Evolutionary conservation across 1,140 invertebrate genomes (phyloP).

Genomic region (Vanessa tameamea): DNA sequence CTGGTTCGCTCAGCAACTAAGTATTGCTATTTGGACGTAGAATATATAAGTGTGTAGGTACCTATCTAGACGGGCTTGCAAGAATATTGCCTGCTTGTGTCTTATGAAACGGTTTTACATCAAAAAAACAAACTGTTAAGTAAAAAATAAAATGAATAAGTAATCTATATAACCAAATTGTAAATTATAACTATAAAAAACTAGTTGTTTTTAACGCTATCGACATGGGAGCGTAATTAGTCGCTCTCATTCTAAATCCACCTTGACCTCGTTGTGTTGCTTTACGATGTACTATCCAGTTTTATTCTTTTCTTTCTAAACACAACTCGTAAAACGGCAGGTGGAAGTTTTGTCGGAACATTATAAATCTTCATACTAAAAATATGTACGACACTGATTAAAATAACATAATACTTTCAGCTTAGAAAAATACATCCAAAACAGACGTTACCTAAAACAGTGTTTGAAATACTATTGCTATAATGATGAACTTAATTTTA

Average conservation of each 20-base stretch:
- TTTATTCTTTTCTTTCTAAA: slow-evolving; percentile 70
- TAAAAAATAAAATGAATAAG: neutral
- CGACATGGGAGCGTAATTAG: slow-evolving; percentile 62
- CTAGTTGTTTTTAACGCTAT: slow-evolving; percentile 25
- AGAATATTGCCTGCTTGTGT: too few relatives aligned
- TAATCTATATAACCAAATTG: neutral
- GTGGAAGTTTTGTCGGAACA: slow-evolving; percentile 45
- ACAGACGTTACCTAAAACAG: neutral
- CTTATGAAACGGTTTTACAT: too few relatives aligned
- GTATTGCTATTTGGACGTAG: too few relatives aligned
- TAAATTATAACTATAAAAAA: neutral
- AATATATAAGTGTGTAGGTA: too few relatives aligned
- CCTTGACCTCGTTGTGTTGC: slow-evolving; percentile 72
- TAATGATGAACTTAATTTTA: too few relatives aligned
- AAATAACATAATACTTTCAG: slow-evolving; percentile 14
- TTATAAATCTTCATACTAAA: slow-evolving; percentile 45
- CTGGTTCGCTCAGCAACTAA: too few relatives aligned
- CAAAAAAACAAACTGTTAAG: too few relatives aligned
- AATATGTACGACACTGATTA: slow-evolving; percentile 20
- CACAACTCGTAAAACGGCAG: slow-evolving; percentile 59
- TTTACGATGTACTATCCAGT: slow-evolving; percentile 65
- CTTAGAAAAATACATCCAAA: neutral
- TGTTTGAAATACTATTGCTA: neutral
- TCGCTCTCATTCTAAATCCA: slow-evolving; percentile 67
- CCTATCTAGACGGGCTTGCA: too few relatives aligned